Percentiles rank a stretch among this genome's conserved stretches.
Evolutionary conservation across 2,888 invertebrate species (phyloP).

Genomic region (Philopedon plagiatum): DNA sequence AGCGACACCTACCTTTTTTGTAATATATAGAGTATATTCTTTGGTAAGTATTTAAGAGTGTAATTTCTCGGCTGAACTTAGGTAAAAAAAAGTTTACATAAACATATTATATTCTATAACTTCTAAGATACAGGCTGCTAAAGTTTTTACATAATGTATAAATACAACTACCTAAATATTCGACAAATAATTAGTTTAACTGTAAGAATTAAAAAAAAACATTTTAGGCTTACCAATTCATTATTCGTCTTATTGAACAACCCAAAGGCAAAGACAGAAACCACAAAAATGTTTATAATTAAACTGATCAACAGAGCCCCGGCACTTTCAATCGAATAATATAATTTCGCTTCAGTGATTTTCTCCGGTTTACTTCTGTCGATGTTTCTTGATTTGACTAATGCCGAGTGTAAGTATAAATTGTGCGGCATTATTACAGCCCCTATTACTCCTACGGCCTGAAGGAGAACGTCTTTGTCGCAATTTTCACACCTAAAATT

Average conservation of each 20-base stretch:
- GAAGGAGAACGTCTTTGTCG: slow-evolving; percentile 75
- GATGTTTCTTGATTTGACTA: slow-evolving; percentile 88
- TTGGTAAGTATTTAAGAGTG: too few species aligned
- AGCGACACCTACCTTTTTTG: too few species aligned
- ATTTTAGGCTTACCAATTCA: slow-evolving; percentile 75
- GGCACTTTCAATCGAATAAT: slow-evolving; percentile 83
- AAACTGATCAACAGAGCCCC: slow-evolving; percentile 86
- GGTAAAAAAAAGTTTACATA: too few species aligned
- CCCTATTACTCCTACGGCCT: slow-evolving; percentile 86
- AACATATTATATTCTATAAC: too few species aligned
- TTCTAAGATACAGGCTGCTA: too few species aligned
- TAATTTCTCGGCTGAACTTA: too few species aligned
- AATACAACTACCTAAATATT: too few species aligned
- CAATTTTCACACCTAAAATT: slow-evolving; percentile 74
- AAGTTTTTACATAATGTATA: too few species aligned
- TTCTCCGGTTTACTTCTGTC: slow-evolving; percentile 79
- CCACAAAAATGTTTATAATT: slow-evolving; percentile 89
- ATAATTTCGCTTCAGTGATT: slow-evolving; percentile 86
- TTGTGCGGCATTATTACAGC: slow-evolving; percentile 94
- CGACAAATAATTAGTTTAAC: too few species aligned
- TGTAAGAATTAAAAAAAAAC: too few species aligned
- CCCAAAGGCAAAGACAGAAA: slow-evolving; percentile 88
- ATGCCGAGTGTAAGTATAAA: slow-evolving; percentile 89
- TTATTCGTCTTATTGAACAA: slow-evolving; percentile 79
- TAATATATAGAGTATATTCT: too few species aligned